A percentile compares a stretch with the other conserved stretches of the same genome.
Evolutionary conservation across 2,797 vertebrate genomes (phyloP).

Genomic region (Syngnathus rostellatus): DNA sequence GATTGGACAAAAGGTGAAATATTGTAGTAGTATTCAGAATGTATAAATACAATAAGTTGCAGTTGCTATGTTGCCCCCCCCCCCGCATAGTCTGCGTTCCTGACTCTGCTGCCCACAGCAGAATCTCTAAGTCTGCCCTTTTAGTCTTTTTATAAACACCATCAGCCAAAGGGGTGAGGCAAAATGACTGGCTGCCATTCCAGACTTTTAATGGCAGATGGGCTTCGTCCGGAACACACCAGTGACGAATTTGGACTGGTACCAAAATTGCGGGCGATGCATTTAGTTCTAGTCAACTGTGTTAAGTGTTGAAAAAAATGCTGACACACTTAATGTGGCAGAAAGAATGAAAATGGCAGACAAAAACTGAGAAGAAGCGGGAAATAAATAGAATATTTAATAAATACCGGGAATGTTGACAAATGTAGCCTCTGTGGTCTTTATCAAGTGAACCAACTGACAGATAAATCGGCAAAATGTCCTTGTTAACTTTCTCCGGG

Average conservation of each 20-base stretch:
- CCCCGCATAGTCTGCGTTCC: slow-evolving; percentile 40
- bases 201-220: slow-evolving; percentile 2
- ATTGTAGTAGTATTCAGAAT: background rate
- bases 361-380: too few species aligned
- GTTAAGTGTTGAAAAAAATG: background rate
- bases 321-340: background rate
- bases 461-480: background rate
- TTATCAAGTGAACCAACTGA: background rate
- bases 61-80: too few species aligned
- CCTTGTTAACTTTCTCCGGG: background rate
- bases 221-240: background rate
- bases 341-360: too few species aligned
- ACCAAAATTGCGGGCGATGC: background rate
- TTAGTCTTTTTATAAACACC: slow-evolving; percentile 56
- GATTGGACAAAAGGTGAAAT: slow-evolving; percentile 2
- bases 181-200: slow-evolving; percentile 22
- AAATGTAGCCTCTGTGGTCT: background rate
- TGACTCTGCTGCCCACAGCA: slow-evolving; percentile 34
- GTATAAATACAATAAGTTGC: too few species aligned
- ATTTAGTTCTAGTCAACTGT: background rate
- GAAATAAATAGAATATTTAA: background rate
- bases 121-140: slow-evolving; percentile 32
- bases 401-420: background rate
- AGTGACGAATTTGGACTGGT: background rate
- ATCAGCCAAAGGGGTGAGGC: slow-evolving; percentile 30